Evolutionary conservation across 2,113 vertebrate species (phyloP).

Genomic region (Megaleporinus macrocephalus): DNA sequence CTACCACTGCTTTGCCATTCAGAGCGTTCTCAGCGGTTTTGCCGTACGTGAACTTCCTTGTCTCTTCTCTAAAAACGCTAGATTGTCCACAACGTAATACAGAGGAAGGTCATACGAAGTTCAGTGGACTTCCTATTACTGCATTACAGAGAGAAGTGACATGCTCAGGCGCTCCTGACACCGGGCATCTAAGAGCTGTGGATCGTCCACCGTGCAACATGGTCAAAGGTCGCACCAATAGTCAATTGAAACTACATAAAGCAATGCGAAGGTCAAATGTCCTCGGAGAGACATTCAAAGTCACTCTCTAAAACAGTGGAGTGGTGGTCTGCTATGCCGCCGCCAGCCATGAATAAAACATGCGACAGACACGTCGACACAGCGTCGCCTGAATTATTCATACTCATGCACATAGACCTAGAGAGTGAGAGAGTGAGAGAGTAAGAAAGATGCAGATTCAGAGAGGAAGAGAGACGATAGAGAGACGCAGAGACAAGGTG

Average conservation of each 20-base stretch:
- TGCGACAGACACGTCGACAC: conserved; percentile 59
- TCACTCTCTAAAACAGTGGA: conserved; percentile 4
- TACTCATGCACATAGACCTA: conserved; percentile 36
- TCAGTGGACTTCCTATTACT: neutral
- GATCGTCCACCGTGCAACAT: conserved; percentile 7
- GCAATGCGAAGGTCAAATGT: conserved; percentile 21
- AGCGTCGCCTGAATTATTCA: conserved; percentile 77
- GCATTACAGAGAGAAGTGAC: neutral
- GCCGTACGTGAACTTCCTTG: conserved; percentile 23
- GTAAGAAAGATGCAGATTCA: conserved; percentile 5
- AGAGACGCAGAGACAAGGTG: conserved; percentile 37
- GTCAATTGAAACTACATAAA: conserved; percentile 20
- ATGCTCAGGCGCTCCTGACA: neutral
- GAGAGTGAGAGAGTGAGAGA: conserved; percentile 8
- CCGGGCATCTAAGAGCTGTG: neutral
- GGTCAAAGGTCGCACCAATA: conserved; percentile 8
- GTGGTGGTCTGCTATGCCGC: conserved; percentile 44
- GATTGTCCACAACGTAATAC: neutral
- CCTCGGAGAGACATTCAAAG: neutral
- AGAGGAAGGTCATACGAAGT: conserved; percentile 13
- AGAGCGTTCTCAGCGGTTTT: neutral
- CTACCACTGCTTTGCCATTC: neutral
- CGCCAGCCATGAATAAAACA: conserved; percentile 76
- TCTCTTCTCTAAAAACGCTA: conserved; percentile 11
- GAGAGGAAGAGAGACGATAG: neutral